Percentiles rank a stretch among this genome's conserved stretches.
Evolutionary conservation across 1,140 invertebrate genomes (phyloP).

Genomic region (Metaphire vulgaris): DNA sequence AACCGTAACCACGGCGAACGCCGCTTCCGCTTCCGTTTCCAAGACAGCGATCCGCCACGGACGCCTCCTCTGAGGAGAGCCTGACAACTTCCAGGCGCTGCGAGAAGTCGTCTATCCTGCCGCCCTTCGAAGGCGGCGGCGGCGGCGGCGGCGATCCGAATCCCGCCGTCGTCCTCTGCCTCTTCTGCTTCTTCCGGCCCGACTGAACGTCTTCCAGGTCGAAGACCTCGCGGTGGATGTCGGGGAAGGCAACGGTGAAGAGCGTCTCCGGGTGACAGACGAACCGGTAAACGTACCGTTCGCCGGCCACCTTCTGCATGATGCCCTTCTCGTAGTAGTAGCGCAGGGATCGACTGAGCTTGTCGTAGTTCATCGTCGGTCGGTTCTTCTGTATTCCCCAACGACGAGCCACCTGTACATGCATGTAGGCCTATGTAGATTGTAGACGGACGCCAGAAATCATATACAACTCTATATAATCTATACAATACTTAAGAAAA

Average conservation of each 20-base stretch:
- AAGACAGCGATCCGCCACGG: neutral
- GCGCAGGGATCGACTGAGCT: conserved; percentile 79
- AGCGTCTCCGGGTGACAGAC: conserved; percentile 88
- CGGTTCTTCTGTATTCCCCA: conserved; percentile 64
- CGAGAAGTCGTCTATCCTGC: too few species aligned
- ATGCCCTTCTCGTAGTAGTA: conserved; percentile 93
- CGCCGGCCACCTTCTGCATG: conserved; percentile 65
- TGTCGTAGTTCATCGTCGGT: conserved; percentile 96
- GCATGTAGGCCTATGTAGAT: too few species aligned
- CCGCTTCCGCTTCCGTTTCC: neutral
- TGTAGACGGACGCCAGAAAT: too few species aligned
- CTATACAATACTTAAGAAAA: too few species aligned
- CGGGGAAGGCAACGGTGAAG: conserved; percentile 71
- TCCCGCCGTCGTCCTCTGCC: neutral
- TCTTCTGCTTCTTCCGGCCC: too few species aligned
- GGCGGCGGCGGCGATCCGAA: too few species aligned
- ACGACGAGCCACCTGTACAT: conserved; percentile 53
- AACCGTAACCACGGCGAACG: neutral
- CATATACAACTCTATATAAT: too few species aligned
- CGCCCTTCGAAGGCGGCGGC: too few species aligned
- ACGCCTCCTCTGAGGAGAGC: neutral
- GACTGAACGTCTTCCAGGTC: conserved; percentile 35
- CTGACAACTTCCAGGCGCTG: neutral
- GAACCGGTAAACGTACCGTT: conserved; percentile 92
- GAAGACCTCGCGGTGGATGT: conserved; percentile 45